Evolutionary conservation across 2,888 invertebrate species (phyloP).

Genomic region (Idaea aversata): DNA sequence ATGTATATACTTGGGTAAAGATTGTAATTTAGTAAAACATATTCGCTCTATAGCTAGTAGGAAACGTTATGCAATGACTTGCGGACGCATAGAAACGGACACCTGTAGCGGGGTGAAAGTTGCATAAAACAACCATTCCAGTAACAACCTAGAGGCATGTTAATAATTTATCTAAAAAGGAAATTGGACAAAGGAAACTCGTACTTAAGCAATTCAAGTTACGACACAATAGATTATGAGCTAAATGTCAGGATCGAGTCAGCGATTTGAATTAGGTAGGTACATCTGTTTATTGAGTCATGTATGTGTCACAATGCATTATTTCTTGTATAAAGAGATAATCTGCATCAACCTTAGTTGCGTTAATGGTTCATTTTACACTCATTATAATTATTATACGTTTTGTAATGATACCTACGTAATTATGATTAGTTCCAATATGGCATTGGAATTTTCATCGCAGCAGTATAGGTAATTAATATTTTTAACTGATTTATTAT

Average conservation of each 20-base stretch:
- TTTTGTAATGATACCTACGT: background rate
- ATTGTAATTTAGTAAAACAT: slow-evolving; percentile 1
- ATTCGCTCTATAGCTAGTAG: slow-evolving; percentile 15
- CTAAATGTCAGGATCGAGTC: slow-evolving; percentile 30
- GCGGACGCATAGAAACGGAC: slow-evolving; percentile 24
- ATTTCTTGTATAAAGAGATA: slow-evolving; percentile 19
- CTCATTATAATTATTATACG: background rate
- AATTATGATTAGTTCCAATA: background rate
- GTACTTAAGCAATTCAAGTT: slow-evolving; percentile 26
- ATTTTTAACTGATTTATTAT: background rate
- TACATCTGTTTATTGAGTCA: slow-evolving; percentile 44
- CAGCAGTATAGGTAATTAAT: background rate
- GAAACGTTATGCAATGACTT: slow-evolving; percentile 52
- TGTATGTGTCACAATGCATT: slow-evolving; percentile 40
- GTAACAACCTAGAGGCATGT: slow-evolving; percentile 24
- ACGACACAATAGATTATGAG: slow-evolving; percentile 28
- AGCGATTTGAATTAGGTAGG: slow-evolving; percentile 27
- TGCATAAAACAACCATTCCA: slow-evolving; percentile 25
- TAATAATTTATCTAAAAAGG: slow-evolving; percentile 28
- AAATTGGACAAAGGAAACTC: slow-evolving; percentile 38
- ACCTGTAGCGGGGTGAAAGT: slow-evolving; percentile 58
- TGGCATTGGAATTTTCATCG: background rate
- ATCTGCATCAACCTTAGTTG: slow-evolving; percentile 9
- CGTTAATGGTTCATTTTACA: background rate
- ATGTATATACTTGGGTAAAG: background rate